Percentiles rank a stretch among this genome's conserved stretches.
Conservation (phyloP, 2,888 invertebrate species). For the Drosophila parthenogenetica region DNA sequence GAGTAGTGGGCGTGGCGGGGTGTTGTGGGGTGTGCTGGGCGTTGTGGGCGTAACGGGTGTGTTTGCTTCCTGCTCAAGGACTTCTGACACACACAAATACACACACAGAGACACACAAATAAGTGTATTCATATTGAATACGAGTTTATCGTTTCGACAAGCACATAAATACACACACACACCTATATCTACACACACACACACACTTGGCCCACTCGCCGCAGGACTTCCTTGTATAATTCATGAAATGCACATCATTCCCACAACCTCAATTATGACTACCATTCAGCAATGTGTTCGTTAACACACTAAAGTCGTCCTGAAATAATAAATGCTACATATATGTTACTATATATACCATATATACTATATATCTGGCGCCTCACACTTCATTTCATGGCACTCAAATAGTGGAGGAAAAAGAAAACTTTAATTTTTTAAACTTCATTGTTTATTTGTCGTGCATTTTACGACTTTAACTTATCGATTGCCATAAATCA, state of each 20-base stretch:
- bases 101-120: too few species aligned
- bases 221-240: conserved; percentile 58
- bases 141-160: conserved; percentile 56
- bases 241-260: conserved; percentile 80
- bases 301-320: conserved; percentile 42
- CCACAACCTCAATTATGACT: conserved; percentile 74
- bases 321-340: conserved; percentile 21
- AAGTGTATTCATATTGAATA: conserved; percentile 56
- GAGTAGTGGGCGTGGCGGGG: neutral
- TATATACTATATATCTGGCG: neutral
- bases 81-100: conserved; percentile 28
- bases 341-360: conserved; percentile 9
- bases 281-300: conserved; percentile 53
- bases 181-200: conserved; percentile 22
- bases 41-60: conserved; percentile 15
- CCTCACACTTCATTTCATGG: neutral
- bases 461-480: neutral
- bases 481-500: conserved; percentile 14
- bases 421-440: neutral
- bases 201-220: conserved; percentile 11
- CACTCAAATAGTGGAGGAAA: neutral
- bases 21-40: too few species aligned
- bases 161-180: conserved; percentile 50
- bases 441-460: neutral
- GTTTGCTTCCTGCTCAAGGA: conserved; percentile 59